Conservation (phyloP, 2,113 vertebrate species). For the Chlorodrepanis virens region DNA sequence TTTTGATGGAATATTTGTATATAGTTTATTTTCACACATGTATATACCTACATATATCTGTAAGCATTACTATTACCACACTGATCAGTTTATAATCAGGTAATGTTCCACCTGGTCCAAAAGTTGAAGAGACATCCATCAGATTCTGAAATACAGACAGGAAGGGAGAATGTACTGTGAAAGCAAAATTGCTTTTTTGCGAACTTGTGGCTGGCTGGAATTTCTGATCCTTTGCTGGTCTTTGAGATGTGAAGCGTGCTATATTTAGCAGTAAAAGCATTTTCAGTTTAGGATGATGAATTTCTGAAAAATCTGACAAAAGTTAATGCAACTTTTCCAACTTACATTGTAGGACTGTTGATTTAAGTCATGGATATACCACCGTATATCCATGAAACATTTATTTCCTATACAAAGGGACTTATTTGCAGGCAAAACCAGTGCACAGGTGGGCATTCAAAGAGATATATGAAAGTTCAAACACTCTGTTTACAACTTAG, state of each 20-base stretch:
- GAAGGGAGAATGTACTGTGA: not conserved
- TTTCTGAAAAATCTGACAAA: constrained; percentile 23
- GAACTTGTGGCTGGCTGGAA: not conserved
- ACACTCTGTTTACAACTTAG: constrained; percentile 21
- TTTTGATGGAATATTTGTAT: not conserved
- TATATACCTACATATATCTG: not conserved
- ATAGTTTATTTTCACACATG: not conserved
- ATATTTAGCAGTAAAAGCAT: not conserved
- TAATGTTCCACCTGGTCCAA: not conserved
- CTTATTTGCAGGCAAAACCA: not conserved
- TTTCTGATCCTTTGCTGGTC: not conserved
- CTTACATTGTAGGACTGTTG: constrained; percentile 3
- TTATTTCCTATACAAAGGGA: constrained; percentile 44
- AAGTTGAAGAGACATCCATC: not conserved
- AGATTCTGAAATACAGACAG: not conserved
- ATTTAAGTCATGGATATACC: constrained; percentile 31
- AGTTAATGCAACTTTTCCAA: constrained; percentile 42
- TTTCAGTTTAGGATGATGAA: constrained; percentile 31
- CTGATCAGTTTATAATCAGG: not conserved
- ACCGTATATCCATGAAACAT: not conserved
- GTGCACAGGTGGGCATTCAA: constrained; percentile 6
- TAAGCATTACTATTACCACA: not conserved
- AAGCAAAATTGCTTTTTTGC: not conserved
- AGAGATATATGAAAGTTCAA: constrained; percentile 47
- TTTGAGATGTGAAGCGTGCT: not conserved